Percentiles rank a stretch among this genome's conserved stretches.
Evolutionary conservation across 2,113 vertebrate genomes (phyloP).

Genomic region (Hiodon tergisus): DNA sequence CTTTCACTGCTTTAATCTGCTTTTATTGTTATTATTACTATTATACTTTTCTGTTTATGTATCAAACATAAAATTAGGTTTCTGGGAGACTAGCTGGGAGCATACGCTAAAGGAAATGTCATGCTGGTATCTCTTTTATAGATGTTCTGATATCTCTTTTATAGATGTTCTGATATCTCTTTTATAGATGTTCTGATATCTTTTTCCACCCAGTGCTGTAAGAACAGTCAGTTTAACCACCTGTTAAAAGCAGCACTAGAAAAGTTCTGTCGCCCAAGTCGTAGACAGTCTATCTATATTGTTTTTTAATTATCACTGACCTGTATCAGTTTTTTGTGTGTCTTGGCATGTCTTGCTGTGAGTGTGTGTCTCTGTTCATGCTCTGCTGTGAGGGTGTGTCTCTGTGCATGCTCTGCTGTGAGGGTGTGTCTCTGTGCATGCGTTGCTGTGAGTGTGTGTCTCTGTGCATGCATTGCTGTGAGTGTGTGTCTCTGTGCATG

Average conservation of each 20-base stretch:
- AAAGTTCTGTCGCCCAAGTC: no score
- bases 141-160: background rate
- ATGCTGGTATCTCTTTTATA: background rate
- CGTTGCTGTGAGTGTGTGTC: no score
- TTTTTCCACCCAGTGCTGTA: background rate
- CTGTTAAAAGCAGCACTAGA: no score
- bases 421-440: no score
- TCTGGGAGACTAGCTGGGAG: no score
- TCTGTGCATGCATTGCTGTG: no score
- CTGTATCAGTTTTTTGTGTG: background rate
- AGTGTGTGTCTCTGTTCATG: background rate
- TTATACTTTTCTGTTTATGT: background rate
- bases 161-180: background rate
- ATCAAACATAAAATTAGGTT: background rate
- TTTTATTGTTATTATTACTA: constrained; percentile 13
- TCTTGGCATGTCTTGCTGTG: background rate
- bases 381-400: no score
- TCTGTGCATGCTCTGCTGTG: no score
- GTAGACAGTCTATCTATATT: no score
- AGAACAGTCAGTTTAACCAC: background rate
- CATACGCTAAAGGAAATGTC: background rate
- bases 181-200: background rate
- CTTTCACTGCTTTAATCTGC: no score
- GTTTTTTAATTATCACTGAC: background rate
- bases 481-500: background rate